phyloP scores from a whole-genome alignment of 1,140 invertebrate genomes.

The Grapholita molesta region DNA sequence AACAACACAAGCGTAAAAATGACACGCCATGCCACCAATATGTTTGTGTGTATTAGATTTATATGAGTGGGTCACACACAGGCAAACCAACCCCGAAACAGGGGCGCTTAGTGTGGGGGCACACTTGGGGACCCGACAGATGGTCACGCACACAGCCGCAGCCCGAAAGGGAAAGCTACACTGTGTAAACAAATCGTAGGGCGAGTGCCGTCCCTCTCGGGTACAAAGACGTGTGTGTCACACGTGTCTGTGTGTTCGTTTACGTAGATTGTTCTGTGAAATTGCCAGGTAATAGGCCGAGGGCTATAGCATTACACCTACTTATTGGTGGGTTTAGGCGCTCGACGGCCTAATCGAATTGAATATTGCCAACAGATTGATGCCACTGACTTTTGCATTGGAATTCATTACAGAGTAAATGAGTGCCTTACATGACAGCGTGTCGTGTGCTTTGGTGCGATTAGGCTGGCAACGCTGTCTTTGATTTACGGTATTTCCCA shows the following conservation, averaged over 20 bases:
- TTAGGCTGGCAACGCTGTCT: neutral
- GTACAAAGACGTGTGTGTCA: conserved; percentile 65
- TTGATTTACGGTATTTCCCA: neutral
- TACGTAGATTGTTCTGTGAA: conserved; percentile 76
- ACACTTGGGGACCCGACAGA: conserved; percentile 58
- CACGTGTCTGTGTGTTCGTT: conserved; percentile 62
- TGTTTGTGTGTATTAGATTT: conserved; percentile 77
- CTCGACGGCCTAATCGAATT: conserved; percentile 69
- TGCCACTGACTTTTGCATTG: conserved; percentile 35
- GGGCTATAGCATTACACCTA: conserved; percentile 74
- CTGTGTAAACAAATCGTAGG: conserved; percentile 73
- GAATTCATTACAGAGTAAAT: conserved; percentile 14
- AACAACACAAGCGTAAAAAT: conserved; percentile 77
- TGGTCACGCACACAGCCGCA: conserved; percentile 61
- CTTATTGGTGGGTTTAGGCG: conserved; percentile 69
- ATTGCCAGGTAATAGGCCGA: conserved; percentile 77
- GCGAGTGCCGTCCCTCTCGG: conserved; percentile 61
- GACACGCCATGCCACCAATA: conserved; percentile 72
- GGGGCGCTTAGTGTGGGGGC: conserved; percentile 61
- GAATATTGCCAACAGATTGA: conserved; percentile 62
- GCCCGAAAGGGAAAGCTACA: conserved; percentile 73
- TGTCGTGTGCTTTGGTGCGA: neutral
- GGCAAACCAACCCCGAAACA: conserved; percentile 58
- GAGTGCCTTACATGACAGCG: neutral
- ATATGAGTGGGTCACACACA: conserved; percentile 76